Conservation (phyloP, 2,113 vertebrate species). For the Neoarius graeffei region DNA sequence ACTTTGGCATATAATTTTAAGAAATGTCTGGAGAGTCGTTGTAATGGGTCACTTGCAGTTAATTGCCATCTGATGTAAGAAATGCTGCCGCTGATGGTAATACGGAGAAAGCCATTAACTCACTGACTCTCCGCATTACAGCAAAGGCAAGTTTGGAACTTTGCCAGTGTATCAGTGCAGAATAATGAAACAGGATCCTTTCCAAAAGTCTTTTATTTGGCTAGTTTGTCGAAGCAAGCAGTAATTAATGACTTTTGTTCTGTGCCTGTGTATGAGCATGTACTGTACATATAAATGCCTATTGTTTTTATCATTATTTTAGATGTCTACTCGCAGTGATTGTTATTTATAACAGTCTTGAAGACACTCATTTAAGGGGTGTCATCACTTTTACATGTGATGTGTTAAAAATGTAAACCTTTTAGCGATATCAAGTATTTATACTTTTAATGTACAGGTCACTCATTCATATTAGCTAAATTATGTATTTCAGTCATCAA, state of each 20-base stretch:
- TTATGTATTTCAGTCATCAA: not conserved
- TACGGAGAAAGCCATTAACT: slow-evolving; percentile 32
- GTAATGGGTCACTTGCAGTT: slow-evolving; percentile 17
- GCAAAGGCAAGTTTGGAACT: slow-evolving; percentile 9
- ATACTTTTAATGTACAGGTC: not conserved
- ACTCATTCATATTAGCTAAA: not conserved
- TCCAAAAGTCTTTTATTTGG: not conserved
- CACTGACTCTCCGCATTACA: slow-evolving; percentile 28
- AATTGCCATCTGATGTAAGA: slow-evolving; percentile 24
- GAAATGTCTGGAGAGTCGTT: slow-evolving; percentile 14
- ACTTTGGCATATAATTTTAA: not conserved
- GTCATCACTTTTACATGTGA: not conserved
- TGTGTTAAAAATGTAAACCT: not conserved
- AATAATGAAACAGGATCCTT: slow-evolving; percentile 29
- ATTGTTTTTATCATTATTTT: not conserved
- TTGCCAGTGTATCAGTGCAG: slow-evolving; percentile 25
- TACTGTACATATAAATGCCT: not conserved
- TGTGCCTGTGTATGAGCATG: not conserved
- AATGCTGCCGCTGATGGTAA: not conserved
- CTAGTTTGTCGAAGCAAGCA: not conserved
- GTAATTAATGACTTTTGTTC: slow-evolving; percentile 1
- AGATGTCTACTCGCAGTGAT: not conserved
- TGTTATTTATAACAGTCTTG: not conserved
- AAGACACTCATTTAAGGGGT: not conserved
- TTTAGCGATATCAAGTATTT: not conserved